Evolutionary conservation across 2,888 invertebrate species (phyloP), one percentile per base, ranked within the genome.

Genomic region (Ischnura elegans): DNA sequence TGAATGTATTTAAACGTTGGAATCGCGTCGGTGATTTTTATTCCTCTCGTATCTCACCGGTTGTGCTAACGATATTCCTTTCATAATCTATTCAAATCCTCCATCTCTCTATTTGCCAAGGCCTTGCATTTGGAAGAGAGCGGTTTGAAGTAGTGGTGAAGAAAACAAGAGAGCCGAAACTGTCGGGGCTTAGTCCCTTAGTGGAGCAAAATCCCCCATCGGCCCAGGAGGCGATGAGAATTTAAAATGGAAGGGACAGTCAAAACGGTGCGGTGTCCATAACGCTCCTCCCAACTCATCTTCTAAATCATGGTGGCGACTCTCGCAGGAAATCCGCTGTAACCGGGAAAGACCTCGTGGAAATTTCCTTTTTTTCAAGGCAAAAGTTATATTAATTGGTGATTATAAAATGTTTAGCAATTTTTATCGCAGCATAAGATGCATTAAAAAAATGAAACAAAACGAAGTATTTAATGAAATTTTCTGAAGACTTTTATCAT

Each of bases 231-330:
- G 16, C 76, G 36, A 76, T 76, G 76, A 76, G 76, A 36, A 76
- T 76, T 76, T 76, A 76, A 76, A 76, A 76, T 76, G 76, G 76
- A 76, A 76, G 36, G 76, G 76, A 76, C 76, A 76, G 76, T 76
- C 76, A 76, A 76, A 76, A n/a, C 36, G 29, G 76, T 76, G 76
- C 36, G 10, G 36, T 76, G 36, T 76, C 76, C 36, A 76, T 76
- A 76, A 36, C 76, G 76, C 36, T 76, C 87, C 29, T 47, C 46
- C 25, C 47, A n/a, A 47, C 29, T 29, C 87, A n/a, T 42, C 25
- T n/a, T n/a, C n/a, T n/a, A n/a, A n/a, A n/a, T n/a, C n/a, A n/a
- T n/a, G n/a, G n/a, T n/a, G n/a, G n/a, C n/a, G n/a, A n/a, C n/a
- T n/a, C n/a, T n/a, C n/a, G n/a, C n/a, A n/a, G n/a, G n/a, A n/a